A percentile compares a stretch with the other conserved stretches of the same genome.
Conservation (phyloP, 2,797 vertebrate genomes). For the Neostethus bicornis region DNA sequence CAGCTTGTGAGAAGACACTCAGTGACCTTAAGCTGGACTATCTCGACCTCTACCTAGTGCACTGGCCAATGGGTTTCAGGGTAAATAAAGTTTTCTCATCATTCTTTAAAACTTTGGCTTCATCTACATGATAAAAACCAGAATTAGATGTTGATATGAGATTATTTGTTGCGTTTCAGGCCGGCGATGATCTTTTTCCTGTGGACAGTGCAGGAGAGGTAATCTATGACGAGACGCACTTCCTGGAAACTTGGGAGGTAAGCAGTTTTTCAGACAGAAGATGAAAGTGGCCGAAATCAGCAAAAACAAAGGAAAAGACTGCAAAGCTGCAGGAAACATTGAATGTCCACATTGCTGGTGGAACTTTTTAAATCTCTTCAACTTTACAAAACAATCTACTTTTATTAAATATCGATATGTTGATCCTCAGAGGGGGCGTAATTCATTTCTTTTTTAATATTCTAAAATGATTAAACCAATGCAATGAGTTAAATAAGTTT, state of each 20-base stretch:
- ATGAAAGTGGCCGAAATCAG: background rate
- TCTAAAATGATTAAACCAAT: too few species aligned
- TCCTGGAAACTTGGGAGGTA: conserved; percentile 90
- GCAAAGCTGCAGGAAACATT: too few species aligned
- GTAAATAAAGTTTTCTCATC: conserved; percentile 53
- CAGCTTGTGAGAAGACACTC: conserved; percentile 86
- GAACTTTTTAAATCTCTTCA: too few species aligned
- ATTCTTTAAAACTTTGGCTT: background rate
- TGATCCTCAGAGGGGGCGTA: too few species aligned
- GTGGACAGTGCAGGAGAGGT: conserved; percentile 69
- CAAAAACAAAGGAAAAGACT: too few species aligned
- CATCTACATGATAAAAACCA: background rate
- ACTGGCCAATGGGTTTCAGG: conserved; percentile 90
- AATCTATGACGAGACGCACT: conserved; percentile 75
- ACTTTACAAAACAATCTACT: too few species aligned
- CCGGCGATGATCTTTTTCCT: conserved; percentile 77
- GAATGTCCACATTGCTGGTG: too few species aligned
- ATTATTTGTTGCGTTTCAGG: conserved; percentile 58
- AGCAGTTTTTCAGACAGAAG: too few species aligned
- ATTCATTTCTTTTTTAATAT: too few species aligned
- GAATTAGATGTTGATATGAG: background rate
- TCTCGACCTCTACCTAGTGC: conserved; percentile 90
- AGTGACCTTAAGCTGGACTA: conserved; percentile 86
- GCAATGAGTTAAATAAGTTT: background rate
- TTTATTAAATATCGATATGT: too few species aligned